Evolutionary conservation across 2,888 invertebrate genomes (phyloP).

Genomic region (Drosophila dives): DNA sequence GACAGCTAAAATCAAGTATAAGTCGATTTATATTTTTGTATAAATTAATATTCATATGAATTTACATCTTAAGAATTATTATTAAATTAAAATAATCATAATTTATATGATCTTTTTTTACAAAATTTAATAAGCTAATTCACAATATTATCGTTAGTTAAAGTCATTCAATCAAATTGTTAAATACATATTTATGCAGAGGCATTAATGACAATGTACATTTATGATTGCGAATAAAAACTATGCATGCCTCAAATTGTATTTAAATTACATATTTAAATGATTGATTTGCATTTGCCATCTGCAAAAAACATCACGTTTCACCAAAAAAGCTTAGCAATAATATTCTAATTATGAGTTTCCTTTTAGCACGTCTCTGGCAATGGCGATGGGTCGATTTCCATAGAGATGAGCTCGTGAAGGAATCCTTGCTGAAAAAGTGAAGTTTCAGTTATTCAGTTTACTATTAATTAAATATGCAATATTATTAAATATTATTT

Average conservation of each 20-base stretch:
- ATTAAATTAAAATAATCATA: too few relatives aligned
- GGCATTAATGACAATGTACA: neutral
- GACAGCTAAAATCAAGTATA: too few relatives aligned
- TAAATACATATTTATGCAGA: neutral
- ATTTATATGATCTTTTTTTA: neutral
- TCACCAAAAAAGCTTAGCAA: constrained; percentile 11
- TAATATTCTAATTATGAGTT: constrained; percentile 37
- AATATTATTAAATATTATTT: neutral
- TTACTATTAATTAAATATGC: neutral
- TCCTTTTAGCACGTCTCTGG: neutral
- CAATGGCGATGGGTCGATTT: neutral
- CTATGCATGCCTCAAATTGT: neutral
- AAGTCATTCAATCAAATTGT: neutral
- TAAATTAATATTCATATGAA: too few relatives aligned
- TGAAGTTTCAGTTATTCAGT: neutral
- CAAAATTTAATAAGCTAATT: neutral
- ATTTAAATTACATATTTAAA: neutral
- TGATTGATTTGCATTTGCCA: neutral
- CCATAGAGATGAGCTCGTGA: constrained; percentile 22
- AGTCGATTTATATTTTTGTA: too few relatives aligned
- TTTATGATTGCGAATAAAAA: neutral
- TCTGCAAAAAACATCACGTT: constrained; percentile 17
- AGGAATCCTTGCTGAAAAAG: neutral
- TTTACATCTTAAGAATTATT: too few relatives aligned
- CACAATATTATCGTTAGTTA: neutral